These are phyloP conservation scores for Malthinus flaveolus DNA, from an alignment of 2,888 invertebrate genomes.

Conservation along the genomic window DNA sequence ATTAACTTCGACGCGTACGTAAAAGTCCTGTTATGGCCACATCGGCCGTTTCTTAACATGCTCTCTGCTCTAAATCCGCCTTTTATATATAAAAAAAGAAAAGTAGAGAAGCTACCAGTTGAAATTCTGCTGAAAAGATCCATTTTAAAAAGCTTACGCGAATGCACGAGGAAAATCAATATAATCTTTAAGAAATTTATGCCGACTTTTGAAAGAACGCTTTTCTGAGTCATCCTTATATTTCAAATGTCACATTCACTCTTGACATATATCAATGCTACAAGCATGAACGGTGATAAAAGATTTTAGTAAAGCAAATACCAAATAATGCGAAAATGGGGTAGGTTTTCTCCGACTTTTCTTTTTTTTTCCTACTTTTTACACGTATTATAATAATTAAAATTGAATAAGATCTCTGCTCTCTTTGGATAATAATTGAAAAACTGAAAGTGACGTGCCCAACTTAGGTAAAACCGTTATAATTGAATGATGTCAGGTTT, in stretches of 20 bases:
- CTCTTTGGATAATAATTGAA: too few species aligned
- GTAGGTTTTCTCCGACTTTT: not conserved
- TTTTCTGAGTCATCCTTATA: slow-evolving; percentile 46
- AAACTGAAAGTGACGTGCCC: too few species aligned
- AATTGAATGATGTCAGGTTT: too few species aligned
- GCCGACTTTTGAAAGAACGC: slow-evolving; percentile 32
- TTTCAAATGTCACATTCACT: slow-evolving; percentile 45
- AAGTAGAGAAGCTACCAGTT: not conserved
- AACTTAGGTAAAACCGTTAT: too few species aligned
- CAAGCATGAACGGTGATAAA: slow-evolving; percentile 18
- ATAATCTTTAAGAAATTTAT: slow-evolving; percentile 35
- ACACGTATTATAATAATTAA: not conserved
- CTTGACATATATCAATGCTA: slow-evolving; percentile 43
- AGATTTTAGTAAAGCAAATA: slow-evolving; percentile 20
- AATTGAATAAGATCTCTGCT: too few species aligned
- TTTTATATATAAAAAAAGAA: too few species aligned
- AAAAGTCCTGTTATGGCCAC: too few species aligned
- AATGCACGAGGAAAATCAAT: slow-evolving; percentile 27
- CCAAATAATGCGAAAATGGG: slow-evolving; percentile 17
- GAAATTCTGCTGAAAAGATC: slow-evolving; percentile 8
- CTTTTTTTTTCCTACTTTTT: too few species aligned
- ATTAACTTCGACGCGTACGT: too few species aligned
- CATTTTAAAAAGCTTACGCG: slow-evolving; percentile 9
- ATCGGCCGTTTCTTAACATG: too few species aligned
- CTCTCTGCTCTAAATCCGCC: too few species aligned